Base-by-base conservation (phyloP, 2,797 vertebrate species). In the Picus viridis region DNA sequence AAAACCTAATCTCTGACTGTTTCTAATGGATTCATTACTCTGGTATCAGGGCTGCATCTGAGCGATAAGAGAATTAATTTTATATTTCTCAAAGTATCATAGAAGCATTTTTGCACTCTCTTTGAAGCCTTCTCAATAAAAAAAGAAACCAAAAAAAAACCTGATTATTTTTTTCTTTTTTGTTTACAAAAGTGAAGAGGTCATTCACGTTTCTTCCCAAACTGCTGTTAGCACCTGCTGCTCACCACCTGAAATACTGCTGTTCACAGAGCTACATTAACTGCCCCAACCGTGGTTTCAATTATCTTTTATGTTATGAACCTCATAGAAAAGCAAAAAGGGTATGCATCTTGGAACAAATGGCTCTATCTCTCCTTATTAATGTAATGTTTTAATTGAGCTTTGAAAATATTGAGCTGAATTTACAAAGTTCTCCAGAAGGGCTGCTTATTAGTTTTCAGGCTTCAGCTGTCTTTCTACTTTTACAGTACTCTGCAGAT, bases 31-130 rank as follows among this genome's bases (percentile, higher is more conserved):
- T 77, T 89, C 29, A 29, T 65, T 93, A 27, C 8, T 83, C 22
- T 65, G 24, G 6, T 69, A 91, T 89, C 77, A 68, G 71, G 32
- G 15, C 74, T 89, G 77, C 32, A 91, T 83, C 83, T 84, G n/a
- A 9, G 5, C 41, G 86, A 79, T 87, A 91, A 83, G 24, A 57
- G 12, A 88, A 94, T 82, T 87, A 84, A 68, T 89, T 83, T 82
- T 77, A 15, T 43, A 64, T 73, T 93, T 86, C 45, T 67, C 22
- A 14, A 81, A 83, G n/a, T 65, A 81, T 81, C 39, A 32, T 15
- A 69, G 26, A 36, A 19, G 6, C 0, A 45, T 89, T 85, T 92
- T 83, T 23, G 16, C 8, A 43, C 47, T 85, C 14, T 41, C 45
- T 92, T 88, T 88, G 62, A 92, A 64, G 57, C 2, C 74, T 88